Conservation (phyloP, 2,888 invertebrate genomes). For the Plutella xylostella region DNA sequence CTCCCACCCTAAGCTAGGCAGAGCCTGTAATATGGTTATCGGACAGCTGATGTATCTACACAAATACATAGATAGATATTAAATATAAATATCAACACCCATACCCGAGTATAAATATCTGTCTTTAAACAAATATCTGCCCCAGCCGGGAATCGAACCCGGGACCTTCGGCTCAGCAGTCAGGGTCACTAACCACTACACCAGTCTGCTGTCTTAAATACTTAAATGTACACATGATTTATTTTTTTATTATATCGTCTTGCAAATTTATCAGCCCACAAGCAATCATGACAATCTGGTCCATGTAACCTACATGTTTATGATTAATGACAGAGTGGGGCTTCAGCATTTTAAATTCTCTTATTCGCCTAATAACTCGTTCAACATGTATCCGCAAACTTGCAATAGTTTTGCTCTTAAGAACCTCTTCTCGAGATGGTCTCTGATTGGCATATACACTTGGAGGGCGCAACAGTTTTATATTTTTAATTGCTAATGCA, state of each 20-base stretch:
- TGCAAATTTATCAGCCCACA: constrained; percentile 9
- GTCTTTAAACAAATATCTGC: not conserved
- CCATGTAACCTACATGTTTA: not conserved
- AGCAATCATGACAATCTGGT: constrained; percentile 7
- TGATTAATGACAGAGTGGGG: constrained; percentile 7
- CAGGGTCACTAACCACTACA: too few relatives aligned
- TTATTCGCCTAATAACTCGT: constrained; percentile 12
- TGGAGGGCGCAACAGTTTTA: constrained; percentile 12
- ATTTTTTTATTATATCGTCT: constrained; percentile 8
- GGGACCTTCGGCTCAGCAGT: too few relatives aligned
- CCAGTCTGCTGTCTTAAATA: not conserved
- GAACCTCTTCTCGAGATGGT: constrained; percentile 10
- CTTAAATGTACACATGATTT: not conserved
- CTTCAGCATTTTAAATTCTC: constrained; percentile 9
- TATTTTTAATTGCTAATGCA: not conserved
- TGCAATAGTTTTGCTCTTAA: constrained; percentile 11
- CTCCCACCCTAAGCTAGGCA: too few relatives aligned
- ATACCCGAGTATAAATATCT: not conserved
- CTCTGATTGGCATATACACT: constrained; percentile 9
- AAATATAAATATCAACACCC: not conserved
- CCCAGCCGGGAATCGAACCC: too few relatives aligned
- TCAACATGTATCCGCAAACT: constrained; percentile 13
- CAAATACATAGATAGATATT: not conserved
- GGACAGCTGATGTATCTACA: too few relatives aligned
- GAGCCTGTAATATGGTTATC: too few relatives aligned